Base-by-base conservation (phyloP, 2,888 invertebrate genomes). In the Chymomyza caudatula region DNA sequence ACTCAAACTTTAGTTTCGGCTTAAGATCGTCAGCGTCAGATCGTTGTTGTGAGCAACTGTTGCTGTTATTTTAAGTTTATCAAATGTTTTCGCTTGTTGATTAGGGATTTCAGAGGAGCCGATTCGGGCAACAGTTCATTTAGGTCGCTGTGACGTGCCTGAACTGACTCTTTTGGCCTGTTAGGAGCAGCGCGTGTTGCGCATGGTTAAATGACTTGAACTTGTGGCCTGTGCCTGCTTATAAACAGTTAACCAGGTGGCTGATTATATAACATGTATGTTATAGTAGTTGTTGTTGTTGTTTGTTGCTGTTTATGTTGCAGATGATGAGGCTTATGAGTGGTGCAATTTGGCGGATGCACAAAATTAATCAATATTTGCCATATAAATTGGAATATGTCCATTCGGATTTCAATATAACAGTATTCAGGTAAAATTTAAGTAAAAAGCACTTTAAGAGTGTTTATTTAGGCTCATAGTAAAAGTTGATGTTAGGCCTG, bases 11-110 rank as follows among this genome's bases (percentile, higher is more conserved):
- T 6, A 5, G 43, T 42, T 73, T 13, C 13, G 17, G 63, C 29
- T 69, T 15, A 47, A 70, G 83, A 79, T 83, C 76, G 82, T 81
- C 82, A 78, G 84, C 67, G 59, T 69, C 57, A 83, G 79, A 81
- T 85, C 74, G 53, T 15, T 23, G 23, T n/a, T 29, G 13, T 69
- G 47, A 53, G 44, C 43, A 4, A 15, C 15, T 53, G 55, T 37
- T 37, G 55, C 23, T 44, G 60, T 51, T 52, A 20, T 23, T 54
- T 55, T 37, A 22, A 57, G 80, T 80, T 85, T 85, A 83, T 83
- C 85, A 79, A 79, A 76, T 74, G 70, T 69, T 82, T 74, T 59
- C 69, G 83, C 83, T 37, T 37, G 29, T 37, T 11, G 29, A 37
- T 37, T 2, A 37, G 29, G 8, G 5, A 5, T 37, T 11, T 11